These are phyloP conservation scores for Acanthis flammea DNA, from an alignment of 2,797 vertebrate species.

Conservation along the genomic window DNA sequence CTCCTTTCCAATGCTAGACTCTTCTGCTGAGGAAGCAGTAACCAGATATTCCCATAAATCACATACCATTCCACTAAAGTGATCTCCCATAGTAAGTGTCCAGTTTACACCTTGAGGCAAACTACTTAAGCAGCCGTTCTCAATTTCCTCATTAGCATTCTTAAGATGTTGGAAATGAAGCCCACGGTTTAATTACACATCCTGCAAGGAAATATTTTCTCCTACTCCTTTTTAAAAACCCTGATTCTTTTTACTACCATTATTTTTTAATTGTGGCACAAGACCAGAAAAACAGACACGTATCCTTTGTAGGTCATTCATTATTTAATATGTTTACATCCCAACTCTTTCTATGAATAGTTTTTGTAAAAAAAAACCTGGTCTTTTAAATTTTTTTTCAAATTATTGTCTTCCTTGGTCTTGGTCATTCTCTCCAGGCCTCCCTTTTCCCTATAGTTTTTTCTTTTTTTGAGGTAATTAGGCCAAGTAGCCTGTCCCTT, in stretches of 20 bases:
- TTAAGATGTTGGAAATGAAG: background rate
- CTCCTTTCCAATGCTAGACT: background rate
- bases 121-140: background rate
- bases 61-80: background rate
- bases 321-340: background rate
- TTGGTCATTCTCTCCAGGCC: background rate
- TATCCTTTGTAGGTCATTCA: background rate
- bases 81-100: background rate
- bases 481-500: no score
- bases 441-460: background rate
- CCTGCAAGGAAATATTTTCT: background rate
- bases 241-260: background rate
- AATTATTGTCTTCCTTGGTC: background rate
- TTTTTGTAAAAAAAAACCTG: background rate
- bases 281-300: background rate
- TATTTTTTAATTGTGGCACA: background rate
- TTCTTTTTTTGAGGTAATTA: background rate
- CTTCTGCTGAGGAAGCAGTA: background rate
- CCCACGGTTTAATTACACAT: background rate
- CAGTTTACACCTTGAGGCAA: background rate
- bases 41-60: background rate
- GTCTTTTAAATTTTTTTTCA: background rate
- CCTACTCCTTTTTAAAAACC: background rate
- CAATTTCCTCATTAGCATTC: background rate
- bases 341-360: background rate